Evolutionary conservation across 1,140 invertebrate species (phyloP).

Genomic region (Subanguina moxae): DNA sequence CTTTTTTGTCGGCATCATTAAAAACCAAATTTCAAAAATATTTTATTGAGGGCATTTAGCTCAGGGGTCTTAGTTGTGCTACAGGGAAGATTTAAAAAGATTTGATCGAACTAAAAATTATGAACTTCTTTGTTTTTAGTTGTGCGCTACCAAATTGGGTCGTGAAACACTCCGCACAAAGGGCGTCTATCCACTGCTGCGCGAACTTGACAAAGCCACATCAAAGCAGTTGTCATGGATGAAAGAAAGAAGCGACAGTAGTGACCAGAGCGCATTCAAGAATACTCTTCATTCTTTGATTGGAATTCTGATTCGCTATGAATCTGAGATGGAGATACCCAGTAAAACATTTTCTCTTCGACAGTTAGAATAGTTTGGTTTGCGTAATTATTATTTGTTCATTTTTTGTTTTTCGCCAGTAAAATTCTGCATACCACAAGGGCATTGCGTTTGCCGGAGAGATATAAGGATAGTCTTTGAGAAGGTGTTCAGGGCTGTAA

Average conservation of each 20-base stretch:
- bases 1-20: too few relatives aligned
- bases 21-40: too few relatives aligned
- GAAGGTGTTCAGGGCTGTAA: conserved; percentile 1
- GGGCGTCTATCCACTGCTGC: conserved; percentile 30
- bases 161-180: conserved; percentile 22
- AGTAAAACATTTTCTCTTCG: background rate
- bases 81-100: background rate
- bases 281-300: conserved; percentile 25
- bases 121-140: conserved; percentile 12
- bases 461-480: too few relatives aligned
- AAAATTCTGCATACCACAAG: too few relatives aligned
- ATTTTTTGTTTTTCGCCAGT: conserved; percentile 16
- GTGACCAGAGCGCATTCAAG: conserved; percentile 1
- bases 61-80: too few relatives aligned
- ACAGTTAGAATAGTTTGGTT: background rate
- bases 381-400: conserved; percentile 14
- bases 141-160: conserved; percentile 33
- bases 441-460: too few relatives aligned
- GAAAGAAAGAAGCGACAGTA: background rate
- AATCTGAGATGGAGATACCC: conserved; percentile 33
- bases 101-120: conserved; percentile 2
- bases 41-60: too few relatives aligned
- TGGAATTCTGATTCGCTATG: conserved; percentile 30
- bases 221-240: conserved; percentile 9
- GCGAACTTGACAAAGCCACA: conserved; percentile 32